A percentile compares a stretch with the other conserved stretches of the same genome.
phyloP scores from a whole-genome alignment of 35 echinoderm and acorn worm species.

The Holothuria glaberrima region DNA sequence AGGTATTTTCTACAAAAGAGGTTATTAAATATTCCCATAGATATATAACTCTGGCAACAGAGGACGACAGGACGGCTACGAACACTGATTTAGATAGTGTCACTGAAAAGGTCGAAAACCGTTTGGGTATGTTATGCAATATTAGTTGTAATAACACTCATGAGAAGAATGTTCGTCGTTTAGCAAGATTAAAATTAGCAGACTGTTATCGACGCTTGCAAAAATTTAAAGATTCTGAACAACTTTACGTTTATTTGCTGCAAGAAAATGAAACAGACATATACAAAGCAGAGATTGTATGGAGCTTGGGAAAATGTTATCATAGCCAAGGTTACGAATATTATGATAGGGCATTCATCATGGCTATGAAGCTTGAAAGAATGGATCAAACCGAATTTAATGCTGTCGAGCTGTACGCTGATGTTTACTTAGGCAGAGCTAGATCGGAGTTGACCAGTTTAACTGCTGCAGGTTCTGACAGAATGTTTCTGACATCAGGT shows the following conservation, averaged over 20 bases:
- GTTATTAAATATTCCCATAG: not conserved
- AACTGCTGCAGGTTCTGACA: not conserved
- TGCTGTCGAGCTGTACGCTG: not conserved
- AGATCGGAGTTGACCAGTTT: not conserved
- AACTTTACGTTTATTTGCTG: not conserved
- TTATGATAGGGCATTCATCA: not conserved
- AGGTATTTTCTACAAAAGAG: not conserved
- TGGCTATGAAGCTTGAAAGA: not conserved
- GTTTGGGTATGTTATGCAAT: not conserved
- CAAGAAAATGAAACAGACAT: not conserved
- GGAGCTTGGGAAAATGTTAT: not conserved
- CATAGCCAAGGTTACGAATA: too few relatives aligned
- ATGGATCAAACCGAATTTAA: not conserved
- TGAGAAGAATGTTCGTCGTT: not conserved
- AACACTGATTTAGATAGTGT: not conserved
- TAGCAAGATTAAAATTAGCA: slow-evolving; percentile 13
- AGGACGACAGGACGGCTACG: not conserved
- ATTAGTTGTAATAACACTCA: not conserved
- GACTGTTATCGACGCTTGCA: not conserved
- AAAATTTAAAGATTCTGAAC: not conserved
- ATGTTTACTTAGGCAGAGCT: not conserved
- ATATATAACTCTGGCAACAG: not conserved
- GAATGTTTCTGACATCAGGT: not conserved
- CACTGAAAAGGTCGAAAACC: not conserved
- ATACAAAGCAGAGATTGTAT: not conserved